phyloP scores from a whole-genome alignment of 2,888 invertebrate genomes.

The Diplolepis rosae region DNA sequence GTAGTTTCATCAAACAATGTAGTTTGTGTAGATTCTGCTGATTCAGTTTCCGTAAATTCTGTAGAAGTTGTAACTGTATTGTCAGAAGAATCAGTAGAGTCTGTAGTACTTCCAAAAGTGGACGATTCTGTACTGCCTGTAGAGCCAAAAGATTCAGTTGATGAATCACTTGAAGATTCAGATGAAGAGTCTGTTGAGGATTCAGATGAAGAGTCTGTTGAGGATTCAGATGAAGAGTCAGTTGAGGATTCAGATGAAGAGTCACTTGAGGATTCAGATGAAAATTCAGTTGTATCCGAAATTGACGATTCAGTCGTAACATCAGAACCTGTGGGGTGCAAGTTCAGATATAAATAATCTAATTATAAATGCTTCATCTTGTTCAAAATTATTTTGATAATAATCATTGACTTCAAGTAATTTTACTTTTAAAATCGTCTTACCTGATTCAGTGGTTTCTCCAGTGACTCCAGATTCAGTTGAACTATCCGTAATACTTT shows the following conservation, averaged over 20 bases:
- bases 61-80: conserved; percentile 39
- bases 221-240: conserved; percentile 40
- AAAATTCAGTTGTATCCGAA: conserved; percentile 38
- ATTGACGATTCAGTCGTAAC: conserved; percentile 38
- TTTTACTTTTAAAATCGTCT: background rate
- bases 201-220: conserved; percentile 34
- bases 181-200: conserved; percentile 37
- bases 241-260: conserved; percentile 38
- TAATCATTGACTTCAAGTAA: background rate
- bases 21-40: conserved; percentile 51
- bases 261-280: conserved; percentile 39
- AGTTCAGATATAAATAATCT: background rate
- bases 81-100: conserved; percentile 53
- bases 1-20: conserved; percentile 48
- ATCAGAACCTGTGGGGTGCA: conserved; percentile 25
- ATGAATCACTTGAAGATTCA: conserved; percentile 43
- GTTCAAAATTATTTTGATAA: background rate
- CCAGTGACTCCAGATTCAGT: conserved; percentile 41
- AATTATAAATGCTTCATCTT: background rate
- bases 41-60: conserved; percentile 41
- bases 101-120: conserved; percentile 44
- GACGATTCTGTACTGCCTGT: conserved; percentile 40
- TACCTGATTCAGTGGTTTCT: conserved; percentile 32
- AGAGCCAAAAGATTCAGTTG: conserved; percentile 35
- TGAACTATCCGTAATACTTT: conserved; percentile 45